Base-by-base conservation (phyloP, 2,797 vertebrate species). In the Poecilia picta region DNA sequence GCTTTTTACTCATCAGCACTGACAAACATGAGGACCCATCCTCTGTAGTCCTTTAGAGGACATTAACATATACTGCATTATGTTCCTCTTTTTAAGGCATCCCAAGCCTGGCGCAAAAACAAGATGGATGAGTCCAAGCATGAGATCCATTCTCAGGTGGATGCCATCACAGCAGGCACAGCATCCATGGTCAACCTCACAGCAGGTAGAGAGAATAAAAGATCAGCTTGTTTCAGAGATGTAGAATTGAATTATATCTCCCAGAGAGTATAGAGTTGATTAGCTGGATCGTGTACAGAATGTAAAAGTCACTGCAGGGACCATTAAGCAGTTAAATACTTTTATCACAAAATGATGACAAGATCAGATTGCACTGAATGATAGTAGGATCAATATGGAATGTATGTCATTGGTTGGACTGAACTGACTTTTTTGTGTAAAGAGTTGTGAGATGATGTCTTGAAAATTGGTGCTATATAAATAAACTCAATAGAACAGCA, bases 91-190 rank as follows among this genome's bases (percentile, higher is more conserved):
- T 88, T 85, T 55, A 79, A 99, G 98, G 98, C 98, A 70, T 98
- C 98, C 57, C 98, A 99, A 95, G 98, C 97, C 41, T 99, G 98
- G 98, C 96, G 98, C 57, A 99, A 97, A 88, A 99, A 99, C 94
- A 99, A 99, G 93, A 99, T 99, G 98, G 98, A 99, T 45, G 97
- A 99, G 88, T 99, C 98, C 0, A 99, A 99, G 87, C 98, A 99
- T 10, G 98, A 99, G 94, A 99, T 99, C 90, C 98, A 99, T 82
- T 99, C 98, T 41, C 98, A 99, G 91, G 98, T 99, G 83, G 98
- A 99, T 3, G 98, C 98, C 90, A 99, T 99, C 91, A 99, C 98
- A 11, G 98, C 98, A 0, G 97, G 98, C 75, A 99, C 98, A 0
- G 98, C 98, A 66, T 99, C 98, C 0, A 98, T 99, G 89, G 97